Base-by-base conservation (phyloP, 2,888 invertebrate species). In the Polyommatus icarus region DNA sequence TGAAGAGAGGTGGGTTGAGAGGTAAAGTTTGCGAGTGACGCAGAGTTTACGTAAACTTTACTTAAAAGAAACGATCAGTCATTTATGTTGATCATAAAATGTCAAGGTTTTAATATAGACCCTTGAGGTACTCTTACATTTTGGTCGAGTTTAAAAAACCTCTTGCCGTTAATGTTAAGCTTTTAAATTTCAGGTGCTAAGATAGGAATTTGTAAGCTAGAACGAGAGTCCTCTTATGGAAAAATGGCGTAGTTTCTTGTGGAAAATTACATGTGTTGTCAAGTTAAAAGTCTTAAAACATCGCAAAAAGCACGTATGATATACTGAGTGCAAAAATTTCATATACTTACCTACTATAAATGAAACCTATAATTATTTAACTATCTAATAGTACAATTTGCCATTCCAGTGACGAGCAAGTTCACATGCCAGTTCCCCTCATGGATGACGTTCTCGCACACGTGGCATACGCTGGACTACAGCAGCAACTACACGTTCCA, bases 401-500 rank as follows among this genome's bases (percentile, higher is more conserved):
- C 10, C 0, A 46, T 87, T 95, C 78, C 95, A 97, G 97, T 96
- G 76, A 95, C 96, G 79, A 95, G 96, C 76, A 95, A 96, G 80
- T 96, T 95, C 88, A 96, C 96, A 91, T 98, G 98, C 90, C 97
- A 97, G 88, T 98, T 98, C 89, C 98, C 98, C 2, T 94, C 95
- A 29, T 98, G 98, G 98, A 95, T 98, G 92, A 97, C 97, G 82
- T 96, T 96, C 85, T 96, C 96, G 79, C 95, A 96, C 86, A 97
- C 97, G 84, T 98, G 98, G 98, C 98, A 98, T 91, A 97, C 98
- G 75, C 94, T 98, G 86, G 98, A 98, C 95, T 97, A 97, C 89
- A 96, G 96, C 85, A 96, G 96, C 85, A 97, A 97, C 84, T 98
- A 98, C 94, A 97, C 97, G 83, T 98, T 98, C 93, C 96, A 97